phyloP scores from a whole-genome alignment of 2,888 invertebrate genomes.

The Hanleya hanleyi region DNA sequence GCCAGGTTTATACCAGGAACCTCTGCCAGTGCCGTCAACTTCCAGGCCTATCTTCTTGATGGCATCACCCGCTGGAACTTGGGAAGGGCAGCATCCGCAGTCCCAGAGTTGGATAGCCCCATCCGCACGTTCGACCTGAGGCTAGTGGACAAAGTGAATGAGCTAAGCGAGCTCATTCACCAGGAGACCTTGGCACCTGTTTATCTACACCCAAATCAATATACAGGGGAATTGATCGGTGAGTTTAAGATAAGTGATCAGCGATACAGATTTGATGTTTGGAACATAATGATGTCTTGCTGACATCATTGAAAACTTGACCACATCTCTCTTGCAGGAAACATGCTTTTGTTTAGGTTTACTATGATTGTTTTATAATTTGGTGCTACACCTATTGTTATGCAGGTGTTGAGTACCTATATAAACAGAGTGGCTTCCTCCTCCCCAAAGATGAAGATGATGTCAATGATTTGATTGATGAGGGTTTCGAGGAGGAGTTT shows the following conservation, averaged over 20 bases:
- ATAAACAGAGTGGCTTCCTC: slow-evolving; percentile 10
- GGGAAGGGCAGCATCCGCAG: not conserved
- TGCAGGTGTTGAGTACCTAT: slow-evolving; percentile 44
- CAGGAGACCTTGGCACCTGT: slow-evolving; percentile 6
- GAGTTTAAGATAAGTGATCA: no score
- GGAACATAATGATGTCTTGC: no score
- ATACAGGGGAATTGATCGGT: slow-evolving; percentile 43
- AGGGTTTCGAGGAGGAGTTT: slow-evolving; percentile 34
- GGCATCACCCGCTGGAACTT: slow-evolving; percentile 10
- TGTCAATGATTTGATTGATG: slow-evolving; percentile 22
- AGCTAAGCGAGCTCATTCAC: not conserved
- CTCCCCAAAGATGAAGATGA: not conserved
- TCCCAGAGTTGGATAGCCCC: not conserved
- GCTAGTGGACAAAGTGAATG: slow-evolving; percentile 42
- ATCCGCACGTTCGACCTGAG: slow-evolving; percentile 19
- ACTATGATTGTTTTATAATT: no score
- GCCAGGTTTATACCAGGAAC: slow-evolving; percentile 11
- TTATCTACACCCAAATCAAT: slow-evolving; percentile 21
- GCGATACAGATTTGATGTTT: no score
- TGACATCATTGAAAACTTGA: no score
- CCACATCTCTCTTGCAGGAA: no score
- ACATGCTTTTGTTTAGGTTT: no score
- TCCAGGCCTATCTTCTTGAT: slow-evolving; percentile 21
- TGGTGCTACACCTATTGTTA: no score
- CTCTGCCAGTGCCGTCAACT: slow-evolving; percentile 1